Conservation (phyloP, 2,888 invertebrate genomes). For the Aleiodes alternator region DNA sequence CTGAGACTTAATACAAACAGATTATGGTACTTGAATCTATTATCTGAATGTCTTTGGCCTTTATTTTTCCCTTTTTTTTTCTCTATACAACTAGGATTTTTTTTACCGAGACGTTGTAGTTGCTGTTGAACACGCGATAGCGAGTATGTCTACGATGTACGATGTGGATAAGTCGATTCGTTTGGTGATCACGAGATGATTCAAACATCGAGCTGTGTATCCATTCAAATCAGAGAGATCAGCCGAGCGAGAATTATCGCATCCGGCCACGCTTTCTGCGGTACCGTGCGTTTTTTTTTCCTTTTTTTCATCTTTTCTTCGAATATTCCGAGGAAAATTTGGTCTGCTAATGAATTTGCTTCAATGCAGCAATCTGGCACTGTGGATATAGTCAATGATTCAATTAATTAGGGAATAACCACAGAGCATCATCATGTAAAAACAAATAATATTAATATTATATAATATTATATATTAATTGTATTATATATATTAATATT, state of each 20-base stretch:
- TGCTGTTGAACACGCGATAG: constrained; percentile 20
- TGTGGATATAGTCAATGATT: too few species aligned
- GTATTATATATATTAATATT: too few species aligned
- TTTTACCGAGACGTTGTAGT: not conserved
- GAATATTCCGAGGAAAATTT: not conserved
- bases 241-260: constrained; percentile 65
- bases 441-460: too few species aligned
- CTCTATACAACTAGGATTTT: not conserved
- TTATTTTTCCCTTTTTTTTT: not conserved
- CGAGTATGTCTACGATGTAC: constrained; percentile 5
- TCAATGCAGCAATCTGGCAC: too few species aligned
- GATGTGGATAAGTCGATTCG: constrained; percentile 7
- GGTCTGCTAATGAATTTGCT: too few species aligned
- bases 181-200: constrained; percentile 7
- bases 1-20: too few species aligned
- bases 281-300: constrained; percentile 52
- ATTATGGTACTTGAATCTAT: not conserved
- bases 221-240: constrained; percentile 59
- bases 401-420: too few species aligned
- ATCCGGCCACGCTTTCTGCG: constrained; percentile 73
- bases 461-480: too few species aligned
- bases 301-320: constrained; percentile 36
- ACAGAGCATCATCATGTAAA: too few species aligned
- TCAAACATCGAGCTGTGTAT: constrained; percentile 45
- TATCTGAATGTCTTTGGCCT: constrained; percentile 1